Percentiles rank a stretch among this genome's conserved stretches.
These are phyloP conservation scores for Pseudopleuronectes americanus DNA, from an alignment of 2,797 vertebrate genomes.

Conservation along the genomic window DNA sequence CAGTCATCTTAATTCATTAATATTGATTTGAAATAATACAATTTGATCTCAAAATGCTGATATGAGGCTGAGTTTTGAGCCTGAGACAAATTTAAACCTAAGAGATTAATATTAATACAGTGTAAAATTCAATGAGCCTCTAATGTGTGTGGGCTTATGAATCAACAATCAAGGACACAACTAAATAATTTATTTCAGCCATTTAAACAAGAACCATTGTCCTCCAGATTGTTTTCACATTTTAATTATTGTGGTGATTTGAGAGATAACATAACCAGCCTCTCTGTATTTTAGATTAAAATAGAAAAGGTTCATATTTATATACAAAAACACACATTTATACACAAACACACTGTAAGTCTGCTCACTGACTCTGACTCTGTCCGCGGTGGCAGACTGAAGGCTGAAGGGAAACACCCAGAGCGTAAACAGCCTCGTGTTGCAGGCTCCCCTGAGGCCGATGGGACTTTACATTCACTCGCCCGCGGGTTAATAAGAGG, in stretches of 20 bases:
- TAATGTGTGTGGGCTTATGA: too few relatives aligned
- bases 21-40: too few relatives aligned
- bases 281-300: background rate
- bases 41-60: too few relatives aligned
- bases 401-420: conserved; percentile 27
- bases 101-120: too few relatives aligned
- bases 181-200: background rate
- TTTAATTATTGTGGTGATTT: background rate
- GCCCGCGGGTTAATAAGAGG: conserved; percentile 66
- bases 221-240: background rate
- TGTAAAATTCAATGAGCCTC: too few relatives aligned
- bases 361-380: background rate
- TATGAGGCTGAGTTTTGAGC: too few relatives aligned
- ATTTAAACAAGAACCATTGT: background rate
- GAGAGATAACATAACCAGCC: background rate
- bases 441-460: conserved; percentile 43
- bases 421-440: conserved; percentile 44
- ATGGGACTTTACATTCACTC: conserved; percentile 62
- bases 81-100: too few relatives aligned
- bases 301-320: background rate
- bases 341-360: background rate
- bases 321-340: background rate
- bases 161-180: too few relatives aligned
- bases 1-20: too few relatives aligned
- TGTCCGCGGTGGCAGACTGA: conserved; percentile 7